phyloP scores from a whole-genome alignment of 2,113 vertebrate species.

The crab-eating macaque (Macaca fascicularis) region DNA sequence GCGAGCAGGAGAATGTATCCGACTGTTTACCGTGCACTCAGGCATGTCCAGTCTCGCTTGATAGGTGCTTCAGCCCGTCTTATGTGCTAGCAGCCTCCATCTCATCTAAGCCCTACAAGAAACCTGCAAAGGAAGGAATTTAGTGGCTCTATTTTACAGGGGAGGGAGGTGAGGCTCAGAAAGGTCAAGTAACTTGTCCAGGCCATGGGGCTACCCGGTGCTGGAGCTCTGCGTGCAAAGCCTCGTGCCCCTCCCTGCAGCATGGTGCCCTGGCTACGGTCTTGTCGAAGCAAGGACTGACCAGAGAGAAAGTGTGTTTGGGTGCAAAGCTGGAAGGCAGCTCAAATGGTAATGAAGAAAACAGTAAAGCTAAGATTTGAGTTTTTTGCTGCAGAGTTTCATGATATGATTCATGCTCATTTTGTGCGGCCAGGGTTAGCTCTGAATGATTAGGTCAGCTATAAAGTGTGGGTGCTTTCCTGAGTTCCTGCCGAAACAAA shows the following conservation, averaged over 20 bases:
- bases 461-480: conserved; percentile 53
- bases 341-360: neutral
- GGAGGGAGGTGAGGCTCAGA: neutral
- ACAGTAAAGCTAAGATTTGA: neutral
- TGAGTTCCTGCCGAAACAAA: conserved; percentile 48
- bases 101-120: neutral
- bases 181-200: neutral
- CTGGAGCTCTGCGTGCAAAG: neutral
- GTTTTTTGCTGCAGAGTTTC: neutral
- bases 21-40: too few relatives aligned
- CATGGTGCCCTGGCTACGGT: fast-evolving
- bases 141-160: neutral
- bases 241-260: neutral
- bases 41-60: neutral
- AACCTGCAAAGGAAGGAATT: neutral
- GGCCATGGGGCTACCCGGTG: neutral
- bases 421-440: neutral
- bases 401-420: neutral
- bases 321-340: neutral
- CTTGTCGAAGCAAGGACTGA: neutral
- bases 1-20: neutral
- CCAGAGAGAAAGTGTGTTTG: neutral
- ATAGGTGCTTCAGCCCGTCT: neutral
- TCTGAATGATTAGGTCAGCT: conserved; percentile 13
- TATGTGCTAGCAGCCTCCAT: neutral